A percentile compares a stretch with the other conserved stretches of the same genome.
phyloP scores from a whole-genome alignment of 2,113 vertebrate species.

The Colius striatus region DNA sequence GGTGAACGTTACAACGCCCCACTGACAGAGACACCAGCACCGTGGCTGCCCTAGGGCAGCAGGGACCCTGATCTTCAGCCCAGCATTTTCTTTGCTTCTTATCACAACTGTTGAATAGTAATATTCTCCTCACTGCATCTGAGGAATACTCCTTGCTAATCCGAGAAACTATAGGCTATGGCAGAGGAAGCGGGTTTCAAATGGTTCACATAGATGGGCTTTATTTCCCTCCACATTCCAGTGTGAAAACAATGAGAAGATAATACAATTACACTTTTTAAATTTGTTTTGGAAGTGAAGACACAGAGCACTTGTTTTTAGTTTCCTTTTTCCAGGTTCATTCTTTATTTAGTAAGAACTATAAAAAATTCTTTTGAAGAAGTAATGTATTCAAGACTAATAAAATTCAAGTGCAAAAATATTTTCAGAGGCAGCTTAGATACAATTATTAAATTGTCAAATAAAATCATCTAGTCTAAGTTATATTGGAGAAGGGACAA shows the following conservation, averaged over 20 bases:
- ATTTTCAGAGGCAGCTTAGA: slow-evolving; percentile 5
- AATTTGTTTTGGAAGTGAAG: neutral
- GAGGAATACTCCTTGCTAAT: neutral
- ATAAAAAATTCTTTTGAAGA: slow-evolving; percentile 17
- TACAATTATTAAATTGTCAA: slow-evolving; percentile 13
- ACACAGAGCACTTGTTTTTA: neutral
- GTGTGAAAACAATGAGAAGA: neutral
- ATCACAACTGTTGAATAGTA: rapidly evolving
- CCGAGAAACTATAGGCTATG: neutral
- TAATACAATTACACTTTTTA: neutral
- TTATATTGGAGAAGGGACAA: neutral
- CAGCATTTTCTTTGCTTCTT: neutral
- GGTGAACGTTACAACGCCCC: neutral
- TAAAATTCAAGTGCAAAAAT: slow-evolving; percentile 39
- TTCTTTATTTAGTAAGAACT: neutral
- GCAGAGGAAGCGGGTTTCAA: neutral
- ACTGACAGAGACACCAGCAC: neutral
- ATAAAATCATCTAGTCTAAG: neutral
- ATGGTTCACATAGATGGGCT: neutral
- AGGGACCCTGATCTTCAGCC: neutral
- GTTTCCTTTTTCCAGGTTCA: neutral
- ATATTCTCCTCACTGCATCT: neutral
- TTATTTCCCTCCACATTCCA: neutral
- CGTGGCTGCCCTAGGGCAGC: rapidly evolving
- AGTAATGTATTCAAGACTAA: neutral